phyloP scores from a whole-genome alignment of 2,113 vertebrate genomes.

The Lophura nycthemera region DNA sequence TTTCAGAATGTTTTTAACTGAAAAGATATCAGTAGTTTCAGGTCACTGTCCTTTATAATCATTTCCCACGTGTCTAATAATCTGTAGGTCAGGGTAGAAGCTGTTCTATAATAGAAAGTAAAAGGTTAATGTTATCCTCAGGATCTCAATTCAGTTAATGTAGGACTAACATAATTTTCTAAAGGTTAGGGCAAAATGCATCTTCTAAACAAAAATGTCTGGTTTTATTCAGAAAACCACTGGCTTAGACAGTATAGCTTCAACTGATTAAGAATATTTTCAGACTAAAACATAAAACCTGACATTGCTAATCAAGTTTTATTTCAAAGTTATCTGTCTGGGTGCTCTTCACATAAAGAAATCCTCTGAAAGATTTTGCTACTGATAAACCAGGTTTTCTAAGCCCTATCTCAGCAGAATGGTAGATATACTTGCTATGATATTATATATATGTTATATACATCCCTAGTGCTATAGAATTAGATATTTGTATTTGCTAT shows the following conservation, averaged over 20 bases:
- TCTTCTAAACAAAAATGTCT: background rate
- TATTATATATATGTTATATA: background rate
- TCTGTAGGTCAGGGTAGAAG: background rate
- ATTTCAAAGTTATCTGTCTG: background rate
- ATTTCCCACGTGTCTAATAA: background rate
- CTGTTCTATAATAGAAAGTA: background rate
- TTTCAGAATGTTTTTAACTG: background rate
- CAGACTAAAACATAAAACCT: background rate
- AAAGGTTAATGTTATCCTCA: slow-evolving; percentile 28
- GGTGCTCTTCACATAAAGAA: background rate
- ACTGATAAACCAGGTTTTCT: background rate
- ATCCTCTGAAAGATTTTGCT: background rate
- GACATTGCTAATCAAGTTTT: background rate
- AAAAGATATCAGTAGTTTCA: background rate
- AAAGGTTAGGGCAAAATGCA: background rate
- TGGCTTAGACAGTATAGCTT: background rate
- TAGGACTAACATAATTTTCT: slow-evolving; percentile 7
- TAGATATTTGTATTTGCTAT: background rate
- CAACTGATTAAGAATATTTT: background rate
- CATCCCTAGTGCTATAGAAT: background rate
- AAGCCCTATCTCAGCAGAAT: background rate
- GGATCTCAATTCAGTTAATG: background rate
- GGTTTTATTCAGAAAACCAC: background rate
- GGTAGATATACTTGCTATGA: background rate
- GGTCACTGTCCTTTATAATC: background rate